Base-by-base conservation (phyloP, 2,797 vertebrate genomes). In the Lophotriccus pileatus region DNA sequence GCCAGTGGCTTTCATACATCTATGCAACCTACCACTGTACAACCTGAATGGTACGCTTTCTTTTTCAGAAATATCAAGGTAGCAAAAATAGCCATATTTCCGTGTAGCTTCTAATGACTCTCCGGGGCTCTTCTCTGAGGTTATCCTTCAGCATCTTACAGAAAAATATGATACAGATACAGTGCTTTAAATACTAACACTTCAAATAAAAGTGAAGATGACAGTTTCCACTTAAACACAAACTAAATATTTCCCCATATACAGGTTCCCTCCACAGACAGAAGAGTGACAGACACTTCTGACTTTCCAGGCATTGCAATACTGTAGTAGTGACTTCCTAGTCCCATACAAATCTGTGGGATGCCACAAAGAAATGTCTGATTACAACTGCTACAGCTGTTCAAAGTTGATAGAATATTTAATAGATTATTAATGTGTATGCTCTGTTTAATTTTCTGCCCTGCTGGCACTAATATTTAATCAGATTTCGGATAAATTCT, bases 381-480 rank as follows among this genome's bases (percentile, higher is more conserved):
- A 79, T 81, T 81, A 78, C 73, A 86, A 89, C 46, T 41, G 63
- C 43, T 90, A 88, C 85, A 95, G 76, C 80, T 95, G 93, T 88
- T 95, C 73, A 55, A 91, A 90, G 74, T 76, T 94, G 88, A 90
- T 73, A 90, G 69, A 90, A 91, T 52, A 90, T 84, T 94, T 94
- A 96, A 90, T 79, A 95, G 90, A 90, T 91, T 95, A 96, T 93
- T 96, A 95, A 95, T 88, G 67, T 21, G 25, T 39, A 91, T 76
- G 69, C 43, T 91, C 90, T 96, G 91, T 88, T 96, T 95, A 86
- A 94, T 96, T 95, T 96, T 95, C 83, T 95, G 83, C 90, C 88
- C 88, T 95, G 66, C 59, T 95, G 80, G 90, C 83, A 91, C 73
- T 86, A 96, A 94, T 86, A 94, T 90, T 95, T 95, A 95, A 95